Base-by-base conservation (phyloP, 2,113 vertebrate genomes). In the Microtus richardsoni region DNA sequence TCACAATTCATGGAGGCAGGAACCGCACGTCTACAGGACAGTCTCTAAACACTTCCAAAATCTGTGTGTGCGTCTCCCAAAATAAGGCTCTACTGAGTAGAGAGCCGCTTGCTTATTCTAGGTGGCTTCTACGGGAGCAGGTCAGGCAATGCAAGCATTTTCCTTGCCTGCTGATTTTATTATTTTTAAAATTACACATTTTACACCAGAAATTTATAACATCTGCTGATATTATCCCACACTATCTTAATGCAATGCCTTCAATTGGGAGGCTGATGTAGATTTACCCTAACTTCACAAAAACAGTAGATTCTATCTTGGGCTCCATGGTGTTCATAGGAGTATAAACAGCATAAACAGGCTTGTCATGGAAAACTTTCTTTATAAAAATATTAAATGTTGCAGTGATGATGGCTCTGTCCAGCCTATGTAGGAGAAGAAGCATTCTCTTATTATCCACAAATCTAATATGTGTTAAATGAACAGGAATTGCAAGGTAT, bases 281-380 rank as follows among this genome's bases (percentile, higher is more conserved):
- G 64, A 96, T 89, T 91, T 94, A 64, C n/a, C 94, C 26, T 36
- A n/a, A 75, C 78, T 82, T 95, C 47, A 60, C 60, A 91, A n/a
- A 92, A 95, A 74, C 60, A 14, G 12, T 66, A 19, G 60, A 44
- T 79, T 49, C 83, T 47, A 0, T 88, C 82, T 91, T 39, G 85
- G 71, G 77, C 85, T 90, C 92, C 52, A 68, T 7, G 33, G 30
- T 93, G 28, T 17, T 62, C n/a, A 7, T 26, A 39, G 64, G 19
- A 9, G 71, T 62, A 58, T 39, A 89, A 47, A 71, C 10, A 70
- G 79, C 14, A 78, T 52, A 60, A 52, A 70, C 36, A 91, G 62
- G 44, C 47, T 87, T 91, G 74, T 84, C 44, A 12, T 10, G 26
- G 70, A 49, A 87, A 95, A 73, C 44, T n/a, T 41, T 70, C 21